Evolutionary conservation across 2,797 vertebrate species (phyloP).

Genomic region (Molossus molossus): DNA sequence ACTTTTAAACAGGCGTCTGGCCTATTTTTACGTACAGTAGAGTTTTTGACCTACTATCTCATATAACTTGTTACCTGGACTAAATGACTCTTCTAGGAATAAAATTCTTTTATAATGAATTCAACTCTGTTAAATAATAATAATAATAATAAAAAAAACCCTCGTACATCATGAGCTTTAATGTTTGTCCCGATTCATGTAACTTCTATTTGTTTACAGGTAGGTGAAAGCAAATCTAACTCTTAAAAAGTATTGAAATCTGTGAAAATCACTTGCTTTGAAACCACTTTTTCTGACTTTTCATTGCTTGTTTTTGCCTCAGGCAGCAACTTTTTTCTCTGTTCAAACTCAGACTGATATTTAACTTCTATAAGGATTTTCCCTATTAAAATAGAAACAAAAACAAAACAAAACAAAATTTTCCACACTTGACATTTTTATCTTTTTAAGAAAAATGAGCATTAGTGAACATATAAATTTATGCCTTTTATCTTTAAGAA

Average conservation of each 20-base stretch:
- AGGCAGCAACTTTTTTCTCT: not conserved
- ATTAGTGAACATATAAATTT: not conserved
- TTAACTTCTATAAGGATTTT: not conserved
- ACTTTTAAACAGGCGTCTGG: accelerated
- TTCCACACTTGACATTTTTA: not conserved
- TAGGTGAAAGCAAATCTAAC: not conserved
- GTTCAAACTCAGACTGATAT: not conserved
- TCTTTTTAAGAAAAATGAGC: slow-evolving; percentile 28
- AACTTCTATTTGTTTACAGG: not conserved
- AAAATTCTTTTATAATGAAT: not conserved
- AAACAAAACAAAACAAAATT: not conserved
- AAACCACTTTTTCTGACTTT: not conserved
- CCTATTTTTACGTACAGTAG: not conserved
- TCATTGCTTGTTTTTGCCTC: slow-evolving; percentile 14
- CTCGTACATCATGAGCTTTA: not conserved
- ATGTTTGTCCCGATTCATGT: not conserved
- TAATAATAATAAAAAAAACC: not conserved
- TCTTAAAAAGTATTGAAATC: slow-evolving; percentile 41
- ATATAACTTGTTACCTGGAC: not conserved
- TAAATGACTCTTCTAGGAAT: not conserved
- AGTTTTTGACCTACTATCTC: not conserved
- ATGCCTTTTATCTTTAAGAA: not conserved
- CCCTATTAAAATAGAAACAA: not conserved
- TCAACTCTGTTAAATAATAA: not conserved
- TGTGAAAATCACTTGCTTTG: slow-evolving; percentile 36